These are phyloP conservation scores for Rambutsinella grinnellia DNA, from an alignment of 2,888 invertebrate species.

Conservation along the genomic window DNA sequence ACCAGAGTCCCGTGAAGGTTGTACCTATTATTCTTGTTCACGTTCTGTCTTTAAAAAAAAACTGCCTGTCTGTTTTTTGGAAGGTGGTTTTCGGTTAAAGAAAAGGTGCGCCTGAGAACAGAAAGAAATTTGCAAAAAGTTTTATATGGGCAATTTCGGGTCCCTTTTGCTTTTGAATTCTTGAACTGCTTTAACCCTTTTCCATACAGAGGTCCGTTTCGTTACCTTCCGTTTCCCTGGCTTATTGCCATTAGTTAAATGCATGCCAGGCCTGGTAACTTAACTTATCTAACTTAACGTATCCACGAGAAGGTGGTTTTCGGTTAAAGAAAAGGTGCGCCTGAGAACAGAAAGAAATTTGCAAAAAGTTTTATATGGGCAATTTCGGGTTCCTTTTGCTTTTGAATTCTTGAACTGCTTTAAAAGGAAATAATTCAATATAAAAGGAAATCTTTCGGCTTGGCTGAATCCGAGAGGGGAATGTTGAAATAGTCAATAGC, in stretches of 20 bases:
- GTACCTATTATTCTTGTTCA: slow-evolving; percentile 12
- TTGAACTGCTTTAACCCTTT: neutral
- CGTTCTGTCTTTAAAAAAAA: no score
- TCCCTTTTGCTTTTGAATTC: slow-evolving; percentile 22
- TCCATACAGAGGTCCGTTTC: no score
- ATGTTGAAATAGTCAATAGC: slow-evolving; percentile 10
- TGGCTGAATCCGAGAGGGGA: slow-evolving; percentile 36
- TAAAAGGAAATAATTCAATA: slow-evolving; percentile 6
- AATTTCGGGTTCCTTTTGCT: slow-evolving; percentile 25
- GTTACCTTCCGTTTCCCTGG: no score
- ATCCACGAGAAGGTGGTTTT: neutral
- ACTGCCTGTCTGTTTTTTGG: no score
- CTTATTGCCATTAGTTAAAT: no score
- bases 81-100: no score
- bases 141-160: slow-evolving; percentile 30
- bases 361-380: slow-evolving; percentile 20
- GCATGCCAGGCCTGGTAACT: neutral
- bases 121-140: neutral
- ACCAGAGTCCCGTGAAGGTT: slow-evolving; percentile 45
- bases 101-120: no score
- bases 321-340: no score
- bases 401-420: slow-evolving; percentile 9
- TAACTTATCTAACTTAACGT: neutral
- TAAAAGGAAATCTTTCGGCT: slow-evolving; percentile 16
- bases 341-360: neutral